phyloP scores from a whole-genome alignment of 2,113 vertebrate species.

The Cryptotis parvus region DNA sequence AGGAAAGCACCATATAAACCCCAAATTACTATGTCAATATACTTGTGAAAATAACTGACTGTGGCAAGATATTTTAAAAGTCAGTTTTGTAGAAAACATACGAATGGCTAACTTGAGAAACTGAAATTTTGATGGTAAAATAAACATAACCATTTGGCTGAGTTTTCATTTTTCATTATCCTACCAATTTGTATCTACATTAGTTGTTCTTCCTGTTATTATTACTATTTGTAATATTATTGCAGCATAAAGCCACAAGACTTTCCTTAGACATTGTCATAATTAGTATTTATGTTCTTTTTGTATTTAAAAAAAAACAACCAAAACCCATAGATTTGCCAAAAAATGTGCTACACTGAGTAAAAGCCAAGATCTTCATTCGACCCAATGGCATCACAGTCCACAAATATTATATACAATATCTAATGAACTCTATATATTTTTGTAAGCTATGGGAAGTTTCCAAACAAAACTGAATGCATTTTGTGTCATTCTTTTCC shows the following conservation, averaged over 20 bases:
- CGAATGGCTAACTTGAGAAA: constrained; percentile 28
- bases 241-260: neutral
- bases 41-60: constrained; percentile 38
- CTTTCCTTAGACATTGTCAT: constrained; percentile 13
- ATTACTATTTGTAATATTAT: neutral
- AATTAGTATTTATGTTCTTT: constrained; percentile 34
- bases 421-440: neutral
- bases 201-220: neutral
- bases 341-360: constrained; percentile 21
- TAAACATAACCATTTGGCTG: neutral
- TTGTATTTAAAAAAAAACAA: neutral
- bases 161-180: neutral
- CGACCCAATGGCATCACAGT: neutral
- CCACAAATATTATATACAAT: neutral
- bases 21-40: neutral
- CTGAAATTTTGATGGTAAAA: neutral
- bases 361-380: neutral
- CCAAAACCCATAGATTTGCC: neutral
- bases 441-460: neutral
- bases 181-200: neutral
- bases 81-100: constrained; percentile 35
- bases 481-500: neutral
- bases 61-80: neutral
- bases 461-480: neutral
- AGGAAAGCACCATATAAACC: neutral